Evolutionary conservation across 2,888 invertebrate genomes (phyloP).

Genomic region (Ophioninae sp.): DNA sequence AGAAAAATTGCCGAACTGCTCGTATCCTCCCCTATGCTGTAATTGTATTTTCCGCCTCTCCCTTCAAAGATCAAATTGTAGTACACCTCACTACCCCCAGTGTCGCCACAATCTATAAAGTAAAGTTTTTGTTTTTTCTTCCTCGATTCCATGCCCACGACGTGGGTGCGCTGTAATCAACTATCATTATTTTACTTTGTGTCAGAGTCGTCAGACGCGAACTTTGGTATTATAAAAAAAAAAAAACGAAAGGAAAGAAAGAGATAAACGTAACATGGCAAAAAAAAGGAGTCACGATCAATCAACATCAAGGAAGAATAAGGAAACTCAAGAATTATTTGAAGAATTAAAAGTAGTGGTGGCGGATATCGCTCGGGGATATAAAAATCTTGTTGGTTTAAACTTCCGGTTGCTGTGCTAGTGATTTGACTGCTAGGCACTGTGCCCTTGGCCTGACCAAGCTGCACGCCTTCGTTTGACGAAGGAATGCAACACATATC

Average conservation of each 20-base stretch:
- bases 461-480: slow-evolving; percentile 5
- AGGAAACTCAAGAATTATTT: slow-evolving; percentile 23
- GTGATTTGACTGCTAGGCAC: slow-evolving; percentile 27
- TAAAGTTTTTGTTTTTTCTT: background rate
- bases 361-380: slow-evolving; percentile 1
- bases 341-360: slow-evolving; percentile 23
- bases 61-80: background rate
- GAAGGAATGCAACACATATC: slow-evolving; percentile 20
- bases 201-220: slow-evolving; percentile 35
- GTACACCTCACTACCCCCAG: background rate
- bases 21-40: no score
- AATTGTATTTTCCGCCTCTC: background rate
- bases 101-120: background rate
- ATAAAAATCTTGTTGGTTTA: slow-evolving; percentile 15
- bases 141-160: no score
- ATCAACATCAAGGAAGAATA: slow-evolving; percentile 1
- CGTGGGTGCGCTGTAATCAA: background rate
- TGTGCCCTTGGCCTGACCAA: slow-evolving; percentile 19
- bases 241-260: slow-evolving; percentile 12
- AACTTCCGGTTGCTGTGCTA: slow-evolving; percentile 12
- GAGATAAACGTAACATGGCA: slow-evolving; percentile 15
- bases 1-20: no score
- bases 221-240: slow-evolving; percentile 11
- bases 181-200: slow-evolving; percentile 43
- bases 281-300: slow-evolving; percentile 27